phyloP scores from a whole-genome alignment of 23 tunicate genomes.

The Styela clava region DNA sequence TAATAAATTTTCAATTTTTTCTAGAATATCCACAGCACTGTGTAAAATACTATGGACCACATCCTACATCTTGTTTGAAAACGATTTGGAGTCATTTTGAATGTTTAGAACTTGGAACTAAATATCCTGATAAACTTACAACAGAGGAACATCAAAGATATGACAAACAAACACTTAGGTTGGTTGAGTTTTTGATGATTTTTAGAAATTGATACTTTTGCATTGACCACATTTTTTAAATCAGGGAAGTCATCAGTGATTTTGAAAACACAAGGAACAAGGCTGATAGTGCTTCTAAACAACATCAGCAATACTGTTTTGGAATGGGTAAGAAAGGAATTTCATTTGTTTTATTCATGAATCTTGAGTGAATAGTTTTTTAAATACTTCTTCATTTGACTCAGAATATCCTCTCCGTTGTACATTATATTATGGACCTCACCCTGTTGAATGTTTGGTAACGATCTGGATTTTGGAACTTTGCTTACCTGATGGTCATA shows the following conservation, averaged over 20 bases:
- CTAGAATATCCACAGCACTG: conserved; percentile 11
- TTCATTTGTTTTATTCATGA: no score
- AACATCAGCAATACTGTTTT: conserved; percentile 3
- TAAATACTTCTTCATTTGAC: neutral
- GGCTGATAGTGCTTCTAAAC: neutral
- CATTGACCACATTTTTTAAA: neutral
- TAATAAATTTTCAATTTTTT: neutral
- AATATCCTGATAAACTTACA: neutral
- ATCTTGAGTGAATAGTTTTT: neutral
- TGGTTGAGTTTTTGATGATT: neutral
- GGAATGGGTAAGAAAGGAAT: neutral
- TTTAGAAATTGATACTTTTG: neutral
- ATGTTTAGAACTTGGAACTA: neutral
- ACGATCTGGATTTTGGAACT: conserved; percentile 10
- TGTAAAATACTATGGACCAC: conserved; percentile 14
- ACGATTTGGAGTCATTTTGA: conserved; percentile 8
- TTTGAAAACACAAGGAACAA: neutral
- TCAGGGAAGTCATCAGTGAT: neutral
- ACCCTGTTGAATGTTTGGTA: conserved; percentile 19
- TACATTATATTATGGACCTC: conserved; percentile 18
- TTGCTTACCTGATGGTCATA: conserved; percentile 1
- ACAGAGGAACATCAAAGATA: neutral
- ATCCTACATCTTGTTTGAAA: conserved; percentile 4
- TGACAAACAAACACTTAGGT: conserved; percentile 6
- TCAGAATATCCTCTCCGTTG: conserved; percentile 4